Conservation (phyloP, 2,797 vertebrate species). For the Channa striata region DNA sequence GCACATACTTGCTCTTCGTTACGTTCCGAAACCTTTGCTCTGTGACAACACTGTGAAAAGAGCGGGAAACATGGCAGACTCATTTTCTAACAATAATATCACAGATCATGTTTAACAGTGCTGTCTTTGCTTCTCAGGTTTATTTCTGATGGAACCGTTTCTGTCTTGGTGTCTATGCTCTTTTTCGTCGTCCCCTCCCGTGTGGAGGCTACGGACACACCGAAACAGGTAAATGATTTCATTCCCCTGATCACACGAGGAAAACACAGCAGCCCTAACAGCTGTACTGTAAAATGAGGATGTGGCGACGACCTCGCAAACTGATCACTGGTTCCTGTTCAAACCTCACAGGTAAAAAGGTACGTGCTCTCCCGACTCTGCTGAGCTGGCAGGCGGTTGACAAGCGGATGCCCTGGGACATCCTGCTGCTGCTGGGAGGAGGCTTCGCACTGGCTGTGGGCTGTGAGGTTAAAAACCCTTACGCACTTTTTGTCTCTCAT, state of each 20-base stretch:
- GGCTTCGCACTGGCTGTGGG: constrained; percentile 94
- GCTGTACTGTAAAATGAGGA: constrained; percentile 1
- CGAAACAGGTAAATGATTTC: constrained; percentile 39
- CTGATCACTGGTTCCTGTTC: constrained; percentile 9
- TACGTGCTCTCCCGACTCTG: constrained; percentile 67
- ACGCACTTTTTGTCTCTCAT: not conserved
- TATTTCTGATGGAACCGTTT: constrained; percentile 89
- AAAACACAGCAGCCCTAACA: not conserved
- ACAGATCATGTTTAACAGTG: no score
- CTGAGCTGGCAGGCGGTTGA: constrained; percentile 88
- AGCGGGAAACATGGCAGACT: no score
- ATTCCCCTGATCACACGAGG: not conserved
- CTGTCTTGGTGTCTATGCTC: constrained; percentile 85
- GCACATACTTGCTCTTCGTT: no score
- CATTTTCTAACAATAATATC: no score
- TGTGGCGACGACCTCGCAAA: not conserved
- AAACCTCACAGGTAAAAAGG: constrained; percentile 52
- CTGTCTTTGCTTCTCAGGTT: constrained; percentile 59
- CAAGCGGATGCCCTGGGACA: constrained; percentile 93
- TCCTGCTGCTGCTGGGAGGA: constrained; percentile 92
- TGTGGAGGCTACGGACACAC: constrained; percentile 39
- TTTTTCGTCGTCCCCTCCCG: constrained; percentile 89
- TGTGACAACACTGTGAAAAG: no score
- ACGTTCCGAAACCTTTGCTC: no score
- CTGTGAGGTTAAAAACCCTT: constrained; percentile 86